Evolutionary conservation across 2,888 invertebrate species (phyloP), one percentile per base, ranked within the genome.

Genomic region (Stegana nigrithorax): DNA sequence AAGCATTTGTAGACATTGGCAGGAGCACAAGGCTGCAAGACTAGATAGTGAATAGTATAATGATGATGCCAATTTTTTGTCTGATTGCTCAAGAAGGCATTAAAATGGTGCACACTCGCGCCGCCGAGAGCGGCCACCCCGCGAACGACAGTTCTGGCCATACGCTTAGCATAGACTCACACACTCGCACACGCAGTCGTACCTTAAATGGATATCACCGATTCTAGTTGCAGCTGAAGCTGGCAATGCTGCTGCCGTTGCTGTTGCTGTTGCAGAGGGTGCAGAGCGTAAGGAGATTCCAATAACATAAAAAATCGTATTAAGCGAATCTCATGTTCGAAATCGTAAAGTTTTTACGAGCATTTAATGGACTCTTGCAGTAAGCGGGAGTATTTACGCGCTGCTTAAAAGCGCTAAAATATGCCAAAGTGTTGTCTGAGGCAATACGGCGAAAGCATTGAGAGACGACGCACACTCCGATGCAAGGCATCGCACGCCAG

Each of bases 341-440:
- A 78, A 80, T 83, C 85, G 81, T 84, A 83, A 84, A 75, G 72
- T 79, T 82, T 84, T 84, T 84, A 84, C 81, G 85, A 82, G 70
- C 74, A 81, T 84, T 84, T 84, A 85, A 84, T 84, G 83, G 84
- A 80, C 74, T 81, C 81, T 82, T 81, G 80, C 80, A 75, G 75
- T 80, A 77, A 75, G 73, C 78, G 75, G 55, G 75, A 75, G 77
- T 77, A 77, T 79, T 77, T 77, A 76, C 77, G 75, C 77, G 75
- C 71, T 73, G 79, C 73, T 75, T 78, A 75, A 77, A 73, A 77
- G 73, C 73, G 70, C 70, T 77, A 73, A 78, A 32, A 14, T n/a
- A n/a, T 17, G 39, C 4, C 39, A 39, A 39, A 39, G 39, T 39
- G 5, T 39, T 39, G 39, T 17, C 39, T 8, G n/a, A n/a, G n/a